phyloP scores from a whole-genome alignment of 2,797 vertebrate species.

The Chiloscyllium punctatum region DNA sequence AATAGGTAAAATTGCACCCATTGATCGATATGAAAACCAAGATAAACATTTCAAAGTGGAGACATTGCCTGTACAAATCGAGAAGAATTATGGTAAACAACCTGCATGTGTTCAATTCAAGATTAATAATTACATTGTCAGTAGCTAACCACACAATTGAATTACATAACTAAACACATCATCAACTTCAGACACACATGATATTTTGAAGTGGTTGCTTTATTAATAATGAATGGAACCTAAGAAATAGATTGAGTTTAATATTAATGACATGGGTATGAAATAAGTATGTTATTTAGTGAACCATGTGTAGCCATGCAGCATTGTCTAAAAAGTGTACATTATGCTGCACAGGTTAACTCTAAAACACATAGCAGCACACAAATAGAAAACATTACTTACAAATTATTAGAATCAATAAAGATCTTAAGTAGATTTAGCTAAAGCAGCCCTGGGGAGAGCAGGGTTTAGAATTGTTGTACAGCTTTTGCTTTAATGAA shows the following conservation, averaged over 20 bases:
- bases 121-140: neutral
- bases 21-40: neutral
- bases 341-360: neutral
- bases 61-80: neutral
- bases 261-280: neutral
- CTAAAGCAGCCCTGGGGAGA: neutral
- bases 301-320: neutral
- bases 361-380: neutral
- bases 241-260: neutral
- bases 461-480: slow-evolving; percentile 1
- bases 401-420: slow-evolving; percentile 24
- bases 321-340: neutral
- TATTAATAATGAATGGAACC: neutral
- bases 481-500: neutral
- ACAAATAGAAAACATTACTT: neutral
- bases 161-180: neutral
- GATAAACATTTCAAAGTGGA: neutral
- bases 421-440: neutral
- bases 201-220: neutral
- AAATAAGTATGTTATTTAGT: neutral
- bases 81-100: neutral
- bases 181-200: neutral
- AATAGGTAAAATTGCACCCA: neutral
- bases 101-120: neutral
- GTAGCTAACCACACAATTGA: neutral